phyloP scores from a whole-genome alignment of 2,888 invertebrate species.

The Agriotes lineatus region DNA sequence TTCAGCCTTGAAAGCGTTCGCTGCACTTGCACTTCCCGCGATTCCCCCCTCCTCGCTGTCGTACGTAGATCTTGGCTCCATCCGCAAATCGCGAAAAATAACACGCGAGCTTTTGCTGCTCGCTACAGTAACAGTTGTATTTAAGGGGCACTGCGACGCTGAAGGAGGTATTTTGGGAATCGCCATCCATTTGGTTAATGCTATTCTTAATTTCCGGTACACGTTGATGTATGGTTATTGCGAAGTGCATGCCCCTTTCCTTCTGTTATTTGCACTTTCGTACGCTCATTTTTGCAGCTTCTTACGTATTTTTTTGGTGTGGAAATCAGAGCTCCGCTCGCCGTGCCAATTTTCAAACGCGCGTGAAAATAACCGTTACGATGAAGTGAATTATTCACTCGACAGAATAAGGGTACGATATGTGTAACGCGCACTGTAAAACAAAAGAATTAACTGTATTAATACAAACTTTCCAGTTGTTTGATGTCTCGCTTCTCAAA shows the following conservation, averaged over 20 bases:
- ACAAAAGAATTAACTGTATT: too few species aligned
- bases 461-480: too few species aligned
- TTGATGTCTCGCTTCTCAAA: too few species aligned
- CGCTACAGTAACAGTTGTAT: conserved; percentile 32
- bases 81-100: conserved; percentile 44
- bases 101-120: conserved; percentile 9
- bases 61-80: conserved; percentile 40
- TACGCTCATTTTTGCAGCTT: too few species aligned
- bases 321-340: too few species aligned
- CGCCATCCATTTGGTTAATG: conserved; percentile 32
- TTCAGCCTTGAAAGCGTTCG: conserved; percentile 67
- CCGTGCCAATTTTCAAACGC: too few species aligned
- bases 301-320: too few species aligned
- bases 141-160: conserved; percentile 33
- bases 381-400: too few species aligned
- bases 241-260: conserved; percentile 7
- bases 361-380: too few species aligned
- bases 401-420: too few species aligned
- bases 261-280: neutral
- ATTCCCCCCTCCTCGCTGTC: conserved; percentile 48
- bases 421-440: too few species aligned
- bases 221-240: conserved; percentile 7
- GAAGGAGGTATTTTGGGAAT: conserved; percentile 41
- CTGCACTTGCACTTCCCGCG: conserved; percentile 67
- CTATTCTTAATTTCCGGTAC: conserved; percentile 49